Conservation (phyloP, 23 tunicate genomes). For the Trididemnum nubilum region DNA sequence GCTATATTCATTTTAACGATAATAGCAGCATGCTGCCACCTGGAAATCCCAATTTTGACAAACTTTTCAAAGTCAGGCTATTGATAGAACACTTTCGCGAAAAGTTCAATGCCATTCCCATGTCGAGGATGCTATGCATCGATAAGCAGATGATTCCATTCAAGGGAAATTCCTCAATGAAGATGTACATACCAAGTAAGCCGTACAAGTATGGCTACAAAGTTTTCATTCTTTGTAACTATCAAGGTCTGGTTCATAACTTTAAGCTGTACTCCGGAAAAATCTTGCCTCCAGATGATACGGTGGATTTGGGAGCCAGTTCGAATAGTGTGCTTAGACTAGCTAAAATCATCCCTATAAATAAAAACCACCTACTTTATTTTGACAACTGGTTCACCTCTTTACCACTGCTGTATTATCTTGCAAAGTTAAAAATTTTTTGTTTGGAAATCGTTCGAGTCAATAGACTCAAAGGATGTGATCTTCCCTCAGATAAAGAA, state of each 20-base stretch:
- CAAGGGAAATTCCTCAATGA: conserved; percentile 14
- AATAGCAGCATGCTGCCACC: conserved; percentile 12
- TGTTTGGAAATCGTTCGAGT: conserved; percentile 13
- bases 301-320: conserved; percentile 1
- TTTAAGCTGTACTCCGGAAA: conserved; percentile 17
- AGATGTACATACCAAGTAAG: conserved; percentile 8
- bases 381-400: conserved; percentile 33
- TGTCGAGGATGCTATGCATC: neutral
- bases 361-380: conserved; percentile 10
- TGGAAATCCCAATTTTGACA: conserved; percentile 1
- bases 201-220: conserved; percentile 27
- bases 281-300: neutral
- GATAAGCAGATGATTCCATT: conserved; percentile 26
- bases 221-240: conserved; percentile 5
- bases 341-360: neutral
- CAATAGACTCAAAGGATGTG: conserved; percentile 18
- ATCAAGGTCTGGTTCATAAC: neutral
- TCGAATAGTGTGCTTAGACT: conserved; percentile 19
- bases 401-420: neutral
- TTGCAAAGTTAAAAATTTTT: conserved; percentile 14
- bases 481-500: conserved; percentile 1
- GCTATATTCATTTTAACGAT: conserved; percentile 9
- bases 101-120: conserved; percentile 17
- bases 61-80: conserved; percentile 22
- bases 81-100: neutral